These are phyloP conservation scores for Brachionus rubens DNA, from an alignment of 1,140 invertebrate genomes.

Conservation along the genomic window DNA sequence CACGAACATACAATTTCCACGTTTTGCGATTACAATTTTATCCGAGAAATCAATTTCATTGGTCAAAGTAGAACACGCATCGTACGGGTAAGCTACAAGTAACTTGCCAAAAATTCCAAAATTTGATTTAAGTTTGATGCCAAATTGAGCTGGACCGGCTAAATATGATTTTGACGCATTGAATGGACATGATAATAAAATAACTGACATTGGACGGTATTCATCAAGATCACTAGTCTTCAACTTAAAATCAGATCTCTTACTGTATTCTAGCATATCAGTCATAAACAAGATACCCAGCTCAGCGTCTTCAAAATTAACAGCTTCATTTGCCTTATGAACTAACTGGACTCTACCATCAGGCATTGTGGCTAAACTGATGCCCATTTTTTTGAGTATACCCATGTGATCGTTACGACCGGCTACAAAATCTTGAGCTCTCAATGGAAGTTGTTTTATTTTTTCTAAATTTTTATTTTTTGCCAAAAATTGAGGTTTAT, in stretches of 20 bases:
- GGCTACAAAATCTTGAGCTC: slow-evolving; percentile 66
- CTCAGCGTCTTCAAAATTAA: slow-evolving; percentile 76
- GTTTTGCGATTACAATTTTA: slow-evolving; percentile 76
- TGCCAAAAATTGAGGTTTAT: background rate
- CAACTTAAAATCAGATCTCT: slow-evolving; percentile 62
- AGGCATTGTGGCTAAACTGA: slow-evolving; percentile 77
- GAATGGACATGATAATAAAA: background rate
- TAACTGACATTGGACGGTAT: background rate
- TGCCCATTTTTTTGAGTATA: slow-evolving; percentile 86
- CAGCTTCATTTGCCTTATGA: slow-evolving; percentile 66
- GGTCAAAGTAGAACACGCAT: slow-evolving; percentile 51
- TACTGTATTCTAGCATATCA: slow-evolving; percentile 88
- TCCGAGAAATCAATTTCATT: slow-evolving; percentile 68
- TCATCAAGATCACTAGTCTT: slow-evolving; percentile 36
- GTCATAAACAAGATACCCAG: slow-evolving; percentile 92
- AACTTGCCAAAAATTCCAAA: slow-evolving; percentile 51
- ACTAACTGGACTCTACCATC: slow-evolving; percentile 67
- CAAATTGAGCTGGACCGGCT: slow-evolving; percentile 88
- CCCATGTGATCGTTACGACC: slow-evolving; percentile 84
- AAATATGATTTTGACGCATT: slow-evolving; percentile 56
- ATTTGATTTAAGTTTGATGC: slow-evolving; percentile 66
- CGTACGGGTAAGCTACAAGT: background rate
- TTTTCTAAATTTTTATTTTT: background rate
- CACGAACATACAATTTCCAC: slow-evolving; percentile 91
- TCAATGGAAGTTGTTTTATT: slow-evolving; percentile 50